A percentile compares a stretch with the other conserved stretches of the same genome.
These are phyloP conservation scores for Cladorhizidae sp. DNA, from an alignment of 37 sponge, comb jelly and placozoan species.

Conservation along the genomic window DNA sequence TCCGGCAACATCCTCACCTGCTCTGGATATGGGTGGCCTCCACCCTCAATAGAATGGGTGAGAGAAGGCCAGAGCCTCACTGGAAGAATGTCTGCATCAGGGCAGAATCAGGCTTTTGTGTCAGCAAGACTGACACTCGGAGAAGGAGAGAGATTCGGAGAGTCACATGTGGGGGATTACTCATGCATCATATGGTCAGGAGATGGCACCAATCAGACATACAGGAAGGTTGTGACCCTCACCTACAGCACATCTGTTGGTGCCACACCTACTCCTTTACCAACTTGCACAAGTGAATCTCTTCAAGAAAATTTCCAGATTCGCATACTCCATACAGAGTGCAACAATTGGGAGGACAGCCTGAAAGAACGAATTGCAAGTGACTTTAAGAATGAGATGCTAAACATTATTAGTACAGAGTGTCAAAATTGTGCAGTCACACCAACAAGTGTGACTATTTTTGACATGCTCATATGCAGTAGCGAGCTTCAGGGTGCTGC, in stretches of 20 bases:
- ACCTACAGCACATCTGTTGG: neutral
- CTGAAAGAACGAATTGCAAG: neutral
- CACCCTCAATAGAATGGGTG: conserved; percentile 29
- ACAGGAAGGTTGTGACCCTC: neutral
- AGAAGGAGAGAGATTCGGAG: neutral
- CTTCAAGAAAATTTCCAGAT: conserved; percentile 10
- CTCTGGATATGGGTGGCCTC: conserved; percentile 26
- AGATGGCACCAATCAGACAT: neutral
- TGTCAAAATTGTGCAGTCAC: conserved; percentile 4
- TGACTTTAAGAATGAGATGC: conserved; percentile 1
- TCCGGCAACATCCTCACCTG: conserved; percentile 27
- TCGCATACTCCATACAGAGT: neutral
- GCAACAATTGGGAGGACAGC: neutral
- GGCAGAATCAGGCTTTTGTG: neutral
- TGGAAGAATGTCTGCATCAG: neutral
- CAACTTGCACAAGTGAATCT: neutral
- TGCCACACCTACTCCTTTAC: neutral
- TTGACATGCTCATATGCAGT: conserved; percentile 18
- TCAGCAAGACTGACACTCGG: conserved; percentile 1
- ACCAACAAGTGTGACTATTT: neutral
- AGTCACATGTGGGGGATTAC: neutral
- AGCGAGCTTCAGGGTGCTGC: neutral
- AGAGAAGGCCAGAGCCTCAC: neutral
- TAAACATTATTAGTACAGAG: neutral
- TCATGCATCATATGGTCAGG: neutral